Evolutionary conservation across 1,140 invertebrate species (phyloP).

Genomic region (Ceratoteleas bidentatus): DNA sequence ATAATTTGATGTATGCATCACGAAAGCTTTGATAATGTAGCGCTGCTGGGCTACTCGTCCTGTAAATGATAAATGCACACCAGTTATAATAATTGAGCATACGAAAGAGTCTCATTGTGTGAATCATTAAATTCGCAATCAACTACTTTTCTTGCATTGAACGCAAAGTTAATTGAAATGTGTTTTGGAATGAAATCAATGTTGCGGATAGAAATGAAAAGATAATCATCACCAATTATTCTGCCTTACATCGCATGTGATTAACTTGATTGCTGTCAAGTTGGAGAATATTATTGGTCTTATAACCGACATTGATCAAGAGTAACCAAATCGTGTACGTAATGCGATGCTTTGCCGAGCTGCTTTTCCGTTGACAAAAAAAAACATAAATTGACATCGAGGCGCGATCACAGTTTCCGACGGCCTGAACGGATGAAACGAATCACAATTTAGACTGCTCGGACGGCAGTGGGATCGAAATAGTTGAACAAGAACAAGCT

Average conservation of each 20-base stretch:
- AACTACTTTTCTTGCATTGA: no score
- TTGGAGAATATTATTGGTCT: neutral
- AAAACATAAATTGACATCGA: conserved; percentile 26
- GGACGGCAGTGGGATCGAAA: conserved; percentile 15
- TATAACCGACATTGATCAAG: conserved; percentile 1
- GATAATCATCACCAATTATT: neutral
- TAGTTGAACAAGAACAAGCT: conserved; percentile 50
- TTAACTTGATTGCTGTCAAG: neutral
- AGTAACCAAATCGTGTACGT: conserved; percentile 4
- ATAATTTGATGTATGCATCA: no score
- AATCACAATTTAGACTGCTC: conserved; percentile 11
- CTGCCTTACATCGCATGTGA: neutral
- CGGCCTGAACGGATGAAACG: conserved; percentile 14
- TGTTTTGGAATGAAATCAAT: neutral
- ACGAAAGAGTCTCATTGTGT: no score
- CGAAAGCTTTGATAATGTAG: no score
- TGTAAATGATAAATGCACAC: no score
- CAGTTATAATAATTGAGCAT: no score
- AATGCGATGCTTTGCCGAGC: conserved; percentile 12
- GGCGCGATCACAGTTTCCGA: conserved; percentile 38
- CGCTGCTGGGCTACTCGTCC: no score
- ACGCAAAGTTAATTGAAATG: neutral
- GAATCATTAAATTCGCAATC: no score
- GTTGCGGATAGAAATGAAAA: neutral
- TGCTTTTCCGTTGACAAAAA: conserved; percentile 3